Evolutionary conservation across 2,797 vertebrate genomes (phyloP).

Genomic region (Parotocinclus haroldoi): DNA sequence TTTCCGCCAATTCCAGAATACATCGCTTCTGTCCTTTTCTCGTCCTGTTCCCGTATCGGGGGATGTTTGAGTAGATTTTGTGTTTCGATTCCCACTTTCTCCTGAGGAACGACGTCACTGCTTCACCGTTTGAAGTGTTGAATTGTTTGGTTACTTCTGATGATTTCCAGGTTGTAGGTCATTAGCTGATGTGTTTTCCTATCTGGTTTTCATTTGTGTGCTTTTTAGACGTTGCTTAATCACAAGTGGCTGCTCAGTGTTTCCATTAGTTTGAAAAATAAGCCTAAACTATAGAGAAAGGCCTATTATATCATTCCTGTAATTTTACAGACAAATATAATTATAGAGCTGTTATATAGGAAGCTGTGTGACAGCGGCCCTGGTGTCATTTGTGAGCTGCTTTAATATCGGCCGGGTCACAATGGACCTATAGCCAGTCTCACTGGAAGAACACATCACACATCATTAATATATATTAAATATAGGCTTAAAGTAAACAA

Average conservation of each 20-base stretch:
- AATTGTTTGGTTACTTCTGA: constrained; percentile 40
- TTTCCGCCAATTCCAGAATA: constrained; percentile 9
- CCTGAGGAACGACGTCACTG: constrained; percentile 23
- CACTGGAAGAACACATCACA: too few relatives aligned
- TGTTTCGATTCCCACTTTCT: constrained; percentile 27
- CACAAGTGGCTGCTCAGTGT: not conserved
- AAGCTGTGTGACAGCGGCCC: too few relatives aligned
- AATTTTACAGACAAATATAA: not conserved
- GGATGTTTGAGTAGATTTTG: constrained; percentile 35
- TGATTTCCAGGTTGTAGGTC: constrained; percentile 47
- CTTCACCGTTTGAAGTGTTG: constrained; percentile 39
- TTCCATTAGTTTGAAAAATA: not conserved
- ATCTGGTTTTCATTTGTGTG: not conserved
- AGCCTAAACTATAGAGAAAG: not conserved
- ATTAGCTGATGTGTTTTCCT: constrained; percentile 27
- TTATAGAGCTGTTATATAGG: too few relatives aligned
- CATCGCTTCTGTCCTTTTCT: not conserved
- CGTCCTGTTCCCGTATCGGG: constrained; percentile 12
- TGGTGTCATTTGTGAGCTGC: too few relatives aligned
- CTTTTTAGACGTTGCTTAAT: constrained; percentile 1
- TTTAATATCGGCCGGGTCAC: too few relatives aligned
- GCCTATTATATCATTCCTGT: not conserved
- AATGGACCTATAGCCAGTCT: too few relatives aligned
- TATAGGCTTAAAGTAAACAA: too few relatives aligned
- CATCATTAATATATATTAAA: too few relatives aligned